A percentile compares a stretch with the other conserved stretches of the same genome.
Conservation (phyloP, 92 coral and sea anemone genomes). For the Zoanthus solanderi region DNA sequence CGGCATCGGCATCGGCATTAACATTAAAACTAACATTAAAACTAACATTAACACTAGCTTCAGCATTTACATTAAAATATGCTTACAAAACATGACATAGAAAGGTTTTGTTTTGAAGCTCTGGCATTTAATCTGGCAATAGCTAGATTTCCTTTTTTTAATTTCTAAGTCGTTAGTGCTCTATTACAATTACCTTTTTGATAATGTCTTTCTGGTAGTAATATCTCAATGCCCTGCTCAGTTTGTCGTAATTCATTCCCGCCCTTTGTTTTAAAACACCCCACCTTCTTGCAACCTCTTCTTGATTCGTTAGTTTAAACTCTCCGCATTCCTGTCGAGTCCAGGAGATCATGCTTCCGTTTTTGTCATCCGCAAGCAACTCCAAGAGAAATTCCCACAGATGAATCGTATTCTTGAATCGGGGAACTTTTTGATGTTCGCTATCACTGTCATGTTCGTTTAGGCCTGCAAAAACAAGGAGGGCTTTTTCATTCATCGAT, state of each 20-base stretch:
- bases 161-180: not conserved
- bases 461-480: not conserved
- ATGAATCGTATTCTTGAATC: slow-evolving; percentile 88
- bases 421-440: slow-evolving; percentile 36
- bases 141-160: not conserved
- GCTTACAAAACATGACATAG: not conserved
- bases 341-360: slow-evolving; percentile 84
- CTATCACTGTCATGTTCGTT: not conserved
- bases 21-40: too few relatives aligned
- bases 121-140: not conserved
- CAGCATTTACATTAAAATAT: not conserved
- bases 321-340: slow-evolving; percentile 84
- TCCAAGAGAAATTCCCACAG: slow-evolving; percentile 96
- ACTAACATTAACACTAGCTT: not conserved
- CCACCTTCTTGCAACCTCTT: slow-evolving; percentile 92
- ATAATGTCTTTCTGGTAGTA: slow-evolving; percentile 91
- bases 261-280: slow-evolving; percentile 86
- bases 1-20: not conserved
- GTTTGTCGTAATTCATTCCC: slow-evolving; percentile 91
- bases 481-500: not conserved
- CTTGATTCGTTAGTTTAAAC: slow-evolving; percentile 87
- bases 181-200: slow-evolving; percentile 66
- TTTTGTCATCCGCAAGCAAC: slow-evolving; percentile 80
- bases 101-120: not conserved
- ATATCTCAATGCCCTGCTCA: slow-evolving; percentile 91